Evolutionary conservation across 1,140 invertebrate genomes (phyloP), one percentile per base, ranked within the genome.

Genomic region (Mya arenaria): DNA sequence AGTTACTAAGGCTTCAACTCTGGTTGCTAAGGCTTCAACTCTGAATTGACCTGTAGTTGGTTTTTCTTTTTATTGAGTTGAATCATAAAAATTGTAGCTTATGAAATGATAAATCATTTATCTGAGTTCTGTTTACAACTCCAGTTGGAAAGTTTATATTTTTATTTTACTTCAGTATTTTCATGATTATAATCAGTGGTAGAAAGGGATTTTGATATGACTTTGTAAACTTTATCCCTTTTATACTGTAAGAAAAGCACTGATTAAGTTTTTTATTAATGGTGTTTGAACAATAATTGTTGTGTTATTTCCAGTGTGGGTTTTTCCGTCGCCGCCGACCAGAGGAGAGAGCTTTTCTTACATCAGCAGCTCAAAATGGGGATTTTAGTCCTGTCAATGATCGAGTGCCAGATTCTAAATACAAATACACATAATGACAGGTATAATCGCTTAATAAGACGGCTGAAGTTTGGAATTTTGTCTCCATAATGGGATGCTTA

Each of bases 251-350:
- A 52, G 10, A 52, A 52, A 17, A 52, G 4, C 1, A 4, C 48
- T 52, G 48, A 17, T 52, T 52, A 52, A 52, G 17, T 1, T 8
- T 52, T 1, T 2, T 23, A 19, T 44, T 44, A n/a, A n/a, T n/a
- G n/a, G 41, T 44, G 19, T 10, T 10, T 10, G 41, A 19, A 10
- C 19, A 44, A 44, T 19, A 44, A 8, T 13, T 37, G 23, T 68
- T 82, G 58, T 69, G 32, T 79, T 41, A 66, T 65, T 88, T 86
- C 73, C 83, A 89, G 88, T 89, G 88, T 85, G 88, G 88, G 73
- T 89, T 89, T 69, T 89, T 89, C 84, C 87, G 88, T 56, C 77
- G 88, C 36, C 56, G 82, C 71, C 84, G 86, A 72, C 88, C 83
- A 37, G 84, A 85, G 56, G 84, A 87, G 32, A 63, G 71, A 30